Base-by-base conservation (phyloP, 2,113 vertebrate genomes). In the Ctenodactylus gundi region DNA sequence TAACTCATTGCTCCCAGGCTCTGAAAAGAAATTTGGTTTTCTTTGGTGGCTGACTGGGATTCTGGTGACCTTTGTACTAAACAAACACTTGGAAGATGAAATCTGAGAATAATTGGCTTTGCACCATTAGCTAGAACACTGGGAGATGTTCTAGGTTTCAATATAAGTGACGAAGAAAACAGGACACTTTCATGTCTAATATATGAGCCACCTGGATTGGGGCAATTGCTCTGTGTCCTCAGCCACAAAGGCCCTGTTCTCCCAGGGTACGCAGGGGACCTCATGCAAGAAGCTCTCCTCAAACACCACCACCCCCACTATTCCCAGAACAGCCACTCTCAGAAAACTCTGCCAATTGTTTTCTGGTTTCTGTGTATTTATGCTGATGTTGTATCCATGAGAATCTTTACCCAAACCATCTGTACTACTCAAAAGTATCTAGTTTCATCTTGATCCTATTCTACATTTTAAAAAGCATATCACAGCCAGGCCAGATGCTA, bases 21-120 rank as follows among this genome's bases (percentile, higher is more conserved):
- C 51, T 1, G 39, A 55, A 70, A 34, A 78, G 76, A 93, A 95
- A 72, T 29, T 39, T 17, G 76, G 70, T 51, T 55, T 72, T 86
- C 91, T 85, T 84, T 82, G 31, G 73, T 23, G 25, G 57, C 72
- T 60, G 34, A 23, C 91, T 83, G 29, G 64, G 90, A 25, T 51
- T 84, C 64, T 0, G 34, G 41, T 0, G 0, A 92, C 46, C 91
- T 96, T 70, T 93, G 39, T 46, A 55, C 55, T 83, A 41, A 94
- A 83, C 85, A 83, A 75, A 78, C 6, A 14, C 67, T 88, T 10
- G 2, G 89, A 68, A 49, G 75, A 58, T 89, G 64, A 96, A 96
- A 95, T 0, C 3, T 55, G 34, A 96, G 49, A 39, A 91, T 75
- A 96, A 90, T 31, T 20, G 58, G 86, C 87, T 93, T 94, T 93